These are phyloP conservation scores for Allobates femoralis DNA, from an alignment of 2,797 vertebrate genomes.

Conservation along the genomic window DNA sequence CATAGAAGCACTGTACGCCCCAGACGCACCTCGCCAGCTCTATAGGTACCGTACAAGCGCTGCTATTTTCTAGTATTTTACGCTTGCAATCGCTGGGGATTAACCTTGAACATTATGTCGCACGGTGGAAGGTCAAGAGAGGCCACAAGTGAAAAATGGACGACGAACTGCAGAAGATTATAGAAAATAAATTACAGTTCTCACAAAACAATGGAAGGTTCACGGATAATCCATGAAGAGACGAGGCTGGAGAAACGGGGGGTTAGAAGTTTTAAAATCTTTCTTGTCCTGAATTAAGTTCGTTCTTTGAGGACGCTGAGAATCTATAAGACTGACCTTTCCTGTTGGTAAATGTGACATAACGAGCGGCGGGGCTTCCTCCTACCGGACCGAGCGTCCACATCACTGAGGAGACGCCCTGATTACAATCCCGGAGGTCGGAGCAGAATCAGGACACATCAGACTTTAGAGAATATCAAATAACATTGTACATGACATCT, in stretches of 20 bases:
- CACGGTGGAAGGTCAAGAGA: conserved; percentile 4
- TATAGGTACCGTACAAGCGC: no score
- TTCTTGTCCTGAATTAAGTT: not conserved
- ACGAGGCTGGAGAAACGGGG: not conserved
- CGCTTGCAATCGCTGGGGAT: not conserved
- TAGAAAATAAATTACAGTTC: conserved; percentile 2
- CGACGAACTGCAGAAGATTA: not conserved
- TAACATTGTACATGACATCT: not conserved
- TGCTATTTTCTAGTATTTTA: not conserved
- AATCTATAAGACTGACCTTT: not conserved
- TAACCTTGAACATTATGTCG: conserved; percentile 18
- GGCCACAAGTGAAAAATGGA: conserved; percentile 8
- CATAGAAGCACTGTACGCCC: no score
- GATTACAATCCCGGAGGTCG: not conserved
- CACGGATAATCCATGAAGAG: not conserved
- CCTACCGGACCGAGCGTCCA: not conserved
- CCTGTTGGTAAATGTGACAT: not conserved
- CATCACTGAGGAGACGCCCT: no score
- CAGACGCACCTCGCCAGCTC: not conserved
- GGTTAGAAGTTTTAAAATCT: not conserved
- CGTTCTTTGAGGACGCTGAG: not conserved
- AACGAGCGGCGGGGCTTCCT: not conserved
- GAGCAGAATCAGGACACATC: not conserved
- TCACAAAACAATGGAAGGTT: not conserved
- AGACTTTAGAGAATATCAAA: not conserved